Evolutionary conservation across 1,140 invertebrate genomes (phyloP).

Genomic region (Lasioglossum baleicum): DNA sequence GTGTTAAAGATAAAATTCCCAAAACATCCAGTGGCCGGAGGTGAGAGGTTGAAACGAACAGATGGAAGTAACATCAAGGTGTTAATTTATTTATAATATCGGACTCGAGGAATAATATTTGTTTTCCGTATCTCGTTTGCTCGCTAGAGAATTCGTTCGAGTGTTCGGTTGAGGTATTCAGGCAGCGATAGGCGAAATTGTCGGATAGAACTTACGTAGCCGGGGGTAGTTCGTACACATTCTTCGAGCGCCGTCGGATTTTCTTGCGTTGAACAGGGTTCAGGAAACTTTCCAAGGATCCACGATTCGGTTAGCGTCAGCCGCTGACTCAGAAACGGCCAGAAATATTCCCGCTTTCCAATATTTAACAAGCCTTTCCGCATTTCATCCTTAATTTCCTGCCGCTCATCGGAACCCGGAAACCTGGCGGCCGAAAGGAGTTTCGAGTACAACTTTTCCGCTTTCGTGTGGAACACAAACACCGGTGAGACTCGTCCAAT

Average conservation of each 20-base stretch:
- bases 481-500: no score
- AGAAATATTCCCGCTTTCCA: background rate
- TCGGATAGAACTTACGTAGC: conserved; percentile 1
- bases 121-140: background rate
- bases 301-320: background rate
- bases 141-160: background rate
- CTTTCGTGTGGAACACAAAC: background rate
- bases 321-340: conserved; percentile 5
- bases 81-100: no score
- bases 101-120: no score
- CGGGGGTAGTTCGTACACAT: background rate
- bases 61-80: no score
- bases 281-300: background rate
- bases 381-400: background rate
- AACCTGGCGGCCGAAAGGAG: background rate
- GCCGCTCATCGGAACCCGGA: background rate
- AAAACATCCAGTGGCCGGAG: no score
- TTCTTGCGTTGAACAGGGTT: background rate
- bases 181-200: background rate
- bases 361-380: conserved; percentile 5
- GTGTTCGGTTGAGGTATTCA: background rate
- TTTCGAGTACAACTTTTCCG: background rate
- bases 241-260: background rate
- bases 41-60: no score
- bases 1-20: no score